phyloP scores from a whole-genome alignment of 2,113 vertebrate genomes.

The Dasyurus viverrinus region DNA sequence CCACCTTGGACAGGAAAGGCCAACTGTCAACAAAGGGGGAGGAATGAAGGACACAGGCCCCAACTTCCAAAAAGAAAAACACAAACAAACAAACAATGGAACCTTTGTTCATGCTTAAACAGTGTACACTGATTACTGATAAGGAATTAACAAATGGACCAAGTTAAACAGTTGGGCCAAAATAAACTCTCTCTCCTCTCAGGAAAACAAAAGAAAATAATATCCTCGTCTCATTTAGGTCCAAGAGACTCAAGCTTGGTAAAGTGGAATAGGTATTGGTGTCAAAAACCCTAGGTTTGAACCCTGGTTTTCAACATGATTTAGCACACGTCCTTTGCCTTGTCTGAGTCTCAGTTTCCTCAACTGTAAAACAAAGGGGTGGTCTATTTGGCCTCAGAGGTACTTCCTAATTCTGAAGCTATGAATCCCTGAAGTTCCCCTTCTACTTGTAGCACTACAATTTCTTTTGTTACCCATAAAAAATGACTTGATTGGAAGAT shows the following conservation, averaged over 20 bases:
- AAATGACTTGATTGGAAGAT: background rate
- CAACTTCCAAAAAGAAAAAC: background rate
- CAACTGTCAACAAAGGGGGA: conserved; percentile 48
- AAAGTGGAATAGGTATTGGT: background rate
- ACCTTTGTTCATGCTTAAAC: conserved; percentile 20
- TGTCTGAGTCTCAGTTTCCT: background rate
- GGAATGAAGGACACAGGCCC: background rate
- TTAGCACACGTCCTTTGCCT: background rate
- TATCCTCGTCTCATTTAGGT: background rate
- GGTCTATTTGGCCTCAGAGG: background rate
- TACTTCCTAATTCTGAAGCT: background rate
- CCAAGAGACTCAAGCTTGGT: background rate
- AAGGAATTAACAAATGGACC: background rate
- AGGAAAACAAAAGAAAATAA: background rate
- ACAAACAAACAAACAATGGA: conserved; percentile 10
- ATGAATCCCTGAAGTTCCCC: conserved; percentile 6
- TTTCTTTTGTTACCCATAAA: background rate
- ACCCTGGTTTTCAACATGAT: background rate
- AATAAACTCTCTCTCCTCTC: background rate
- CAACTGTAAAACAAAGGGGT: background rate
- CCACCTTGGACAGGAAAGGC: conserved; percentile 44
- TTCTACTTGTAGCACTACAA: background rate
- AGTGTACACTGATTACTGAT: background rate
- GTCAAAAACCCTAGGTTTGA: background rate
- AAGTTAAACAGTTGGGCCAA: background rate